Evolutionary conservation across 2,888 invertebrate genomes (phyloP), one percentile per base, ranked within the genome.

Genomic region (Acleris cristana): DNA sequence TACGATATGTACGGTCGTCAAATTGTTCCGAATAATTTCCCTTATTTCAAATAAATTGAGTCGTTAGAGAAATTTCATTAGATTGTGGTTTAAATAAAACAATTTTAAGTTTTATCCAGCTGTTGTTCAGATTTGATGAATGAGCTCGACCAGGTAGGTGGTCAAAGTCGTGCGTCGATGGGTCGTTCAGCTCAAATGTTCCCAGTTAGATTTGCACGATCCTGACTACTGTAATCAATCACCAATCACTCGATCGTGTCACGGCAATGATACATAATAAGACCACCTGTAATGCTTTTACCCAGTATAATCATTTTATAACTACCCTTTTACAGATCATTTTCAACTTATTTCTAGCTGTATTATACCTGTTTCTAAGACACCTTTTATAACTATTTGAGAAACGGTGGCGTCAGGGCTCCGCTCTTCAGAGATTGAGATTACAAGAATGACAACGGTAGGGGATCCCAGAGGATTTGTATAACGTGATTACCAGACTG

Each of bases 261-360:
- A 56, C 60, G 65, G 60, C 61, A 66, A 66, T 66, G 51, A 66
- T 26, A 45, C 61, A 40, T 44, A 56, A 61, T 59, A 48, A 53
- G 60, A 60, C 34, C 54, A 18, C 45, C n/a, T 34, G 23, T 21
- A 62, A 54, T 53, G 52, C 19, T 40, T 60, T 48, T 60, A 12
- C 34, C 48, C 45, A 54, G 54, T 65, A n/a, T n/a, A 3, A 57
- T 26, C 34, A 34, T 34, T 12, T 34, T 34, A 34, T 34, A 12
- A 34, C 10, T 34, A 34, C 12, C 12, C 1, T 34, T 34, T 34
- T 12, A 34, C 12, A 12, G 12, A 2, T 34, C 3, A 3, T 34
- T 3, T 34, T 34, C 5, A 26, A 6, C 34, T 34, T 34, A 34
- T 34, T 14, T 34, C 34, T 34, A 3, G 10, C 14, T 14, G 34